Evolutionary conservation across 2,797 vertebrate species (phyloP), one percentile per base, ranked within the genome.

Genomic region (Falco naumanni): DNA sequence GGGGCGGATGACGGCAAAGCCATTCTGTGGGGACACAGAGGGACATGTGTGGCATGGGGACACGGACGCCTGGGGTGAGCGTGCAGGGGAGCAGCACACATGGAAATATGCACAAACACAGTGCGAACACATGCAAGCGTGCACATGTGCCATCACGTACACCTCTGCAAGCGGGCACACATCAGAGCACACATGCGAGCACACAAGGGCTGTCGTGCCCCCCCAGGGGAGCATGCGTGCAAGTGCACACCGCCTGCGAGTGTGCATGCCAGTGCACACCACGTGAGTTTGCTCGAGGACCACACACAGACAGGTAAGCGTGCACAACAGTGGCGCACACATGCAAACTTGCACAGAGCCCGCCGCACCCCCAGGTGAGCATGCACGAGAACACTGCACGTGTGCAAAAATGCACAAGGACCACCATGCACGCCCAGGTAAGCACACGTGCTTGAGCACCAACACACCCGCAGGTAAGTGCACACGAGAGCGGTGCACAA

Each of bases 1-100:
- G 24, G 98, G 98, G 34, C 98, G 97, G 65, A 98, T 98, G 94
- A 98, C 95, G 2, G 98, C 98, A 26, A 98, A 98, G 78, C 98
- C 98, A 18, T 98, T 98, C 98, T 98, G 94, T 10, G 47, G 60
- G 77, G 91, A 86, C 77, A 79, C 33, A 70, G 56, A 28, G 34
- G 20, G 74, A 24, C 21, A 14, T 3, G 10, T 0, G 43, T n/a
- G 63, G 41, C 41, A 43, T 6, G 41, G 41, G 31, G 60, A 64
- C 29, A 53, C 22, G 11, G 16, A 1, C 33, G 1, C 24, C 37
- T 6, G 37, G 1, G 64, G 43, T 6, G 54, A 34, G 34, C 5
- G 11, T 16, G 28, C 59, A 16, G 6, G 33, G 26, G 33, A 12
- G 37, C 43, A 2, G 29, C 18, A 6, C 50, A 2, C 41, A 8